These are phyloP conservation scores for Ictalurus punctatus DNA, from an alignment of 2,113 vertebrate genomes.

Conservation along the genomic window DNA sequence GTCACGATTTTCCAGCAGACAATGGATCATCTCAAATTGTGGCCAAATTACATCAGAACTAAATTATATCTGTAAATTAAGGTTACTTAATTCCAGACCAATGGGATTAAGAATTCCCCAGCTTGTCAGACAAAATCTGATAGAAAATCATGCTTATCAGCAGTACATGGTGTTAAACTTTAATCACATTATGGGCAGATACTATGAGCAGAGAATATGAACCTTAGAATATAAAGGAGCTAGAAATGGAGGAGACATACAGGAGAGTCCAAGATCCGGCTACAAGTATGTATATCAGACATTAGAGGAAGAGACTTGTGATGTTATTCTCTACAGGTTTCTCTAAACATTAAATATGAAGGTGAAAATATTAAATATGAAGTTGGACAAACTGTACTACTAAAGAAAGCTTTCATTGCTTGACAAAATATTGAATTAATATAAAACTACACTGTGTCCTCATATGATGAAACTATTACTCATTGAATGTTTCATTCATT, in stretches of 20 bases:
- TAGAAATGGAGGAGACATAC: neutral
- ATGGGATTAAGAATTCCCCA: conserved; percentile 7
- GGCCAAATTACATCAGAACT: neutral
- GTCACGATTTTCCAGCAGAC: neutral
- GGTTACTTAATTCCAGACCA: neutral
- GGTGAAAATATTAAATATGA: neutral
- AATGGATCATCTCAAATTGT: neutral
- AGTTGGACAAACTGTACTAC: neutral
- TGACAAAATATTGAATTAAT: neutral
- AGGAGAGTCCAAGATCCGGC: neutral
- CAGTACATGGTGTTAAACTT: neutral
- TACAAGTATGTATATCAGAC: neutral
- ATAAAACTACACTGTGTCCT: neutral
- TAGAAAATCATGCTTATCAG: neutral
- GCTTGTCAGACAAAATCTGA: neutral
- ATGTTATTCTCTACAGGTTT: neutral
- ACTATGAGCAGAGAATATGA: neutral
- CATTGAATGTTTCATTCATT: neutral
- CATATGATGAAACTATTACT: neutral
- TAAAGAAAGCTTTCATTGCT: neutral
- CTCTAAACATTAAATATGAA: neutral
- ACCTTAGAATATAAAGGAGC: neutral
- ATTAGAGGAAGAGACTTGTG: neutral
- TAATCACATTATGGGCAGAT: neutral
- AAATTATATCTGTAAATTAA: neutral